These are phyloP conservation scores for Cyprinodon tularosa DNA, from an alignment of 2,113 vertebrate species.

Conservation along the genomic window DNA sequence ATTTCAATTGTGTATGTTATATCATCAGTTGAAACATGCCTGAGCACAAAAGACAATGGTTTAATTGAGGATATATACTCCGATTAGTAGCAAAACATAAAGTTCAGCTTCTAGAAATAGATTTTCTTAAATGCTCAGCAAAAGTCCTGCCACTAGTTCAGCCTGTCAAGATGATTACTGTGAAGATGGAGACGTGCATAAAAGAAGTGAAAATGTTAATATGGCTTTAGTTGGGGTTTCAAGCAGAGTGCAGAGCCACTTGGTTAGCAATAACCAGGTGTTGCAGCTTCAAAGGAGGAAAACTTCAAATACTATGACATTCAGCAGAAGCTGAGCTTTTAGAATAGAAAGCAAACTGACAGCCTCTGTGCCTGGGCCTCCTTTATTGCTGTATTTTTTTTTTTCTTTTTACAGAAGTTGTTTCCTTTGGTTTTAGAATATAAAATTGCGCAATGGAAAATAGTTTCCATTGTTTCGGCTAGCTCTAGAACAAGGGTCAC, in stretches of 20 bases:
- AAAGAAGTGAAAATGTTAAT: conserved; percentile 16
- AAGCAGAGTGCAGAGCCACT: conserved; percentile 43
- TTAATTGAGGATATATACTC: conserved; percentile 2
- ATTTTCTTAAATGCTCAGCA: conserved; percentile 18
- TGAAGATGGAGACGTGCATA: conserved; percentile 19
- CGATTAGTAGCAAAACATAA: background rate
- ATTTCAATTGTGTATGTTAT: background rate
- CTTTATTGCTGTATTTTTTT: background rate
- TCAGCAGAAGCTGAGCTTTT: conserved; percentile 3
- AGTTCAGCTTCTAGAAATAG: conserved; percentile 28
- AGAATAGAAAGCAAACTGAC: background rate
- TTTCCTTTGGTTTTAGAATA: background rate
- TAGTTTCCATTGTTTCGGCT: background rate
- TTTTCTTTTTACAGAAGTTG: background rate
- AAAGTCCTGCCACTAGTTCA: conserved; percentile 7
- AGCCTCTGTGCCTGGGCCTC: conserved; percentile 5
- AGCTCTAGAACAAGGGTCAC: background rate
- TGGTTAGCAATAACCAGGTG: conserved; percentile 15
- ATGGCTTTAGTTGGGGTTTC: conserved; percentile 18
- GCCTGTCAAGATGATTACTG: conserved; percentile 18
- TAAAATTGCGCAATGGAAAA: background rate
- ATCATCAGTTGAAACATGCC: conserved; percentile 7
- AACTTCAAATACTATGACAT: conserved; percentile 12
- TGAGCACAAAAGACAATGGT: background rate
- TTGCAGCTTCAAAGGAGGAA: conserved; percentile 4